phyloP scores from a whole-genome alignment of 1,140 invertebrate species.

The Diprion similis region DNA sequence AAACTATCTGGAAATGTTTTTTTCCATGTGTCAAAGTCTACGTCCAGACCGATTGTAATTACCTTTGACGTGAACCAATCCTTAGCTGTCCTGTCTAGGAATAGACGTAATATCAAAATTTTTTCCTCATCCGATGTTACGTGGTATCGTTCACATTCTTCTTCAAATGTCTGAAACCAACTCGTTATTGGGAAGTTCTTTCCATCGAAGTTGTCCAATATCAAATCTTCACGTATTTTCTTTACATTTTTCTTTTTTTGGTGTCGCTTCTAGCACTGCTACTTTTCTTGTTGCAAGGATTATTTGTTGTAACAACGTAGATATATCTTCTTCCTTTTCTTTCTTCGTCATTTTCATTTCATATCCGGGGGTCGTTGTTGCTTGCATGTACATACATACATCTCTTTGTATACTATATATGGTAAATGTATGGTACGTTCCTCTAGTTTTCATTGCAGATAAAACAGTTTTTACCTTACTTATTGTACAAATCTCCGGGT shows the following conservation, averaged over 20 bases:
- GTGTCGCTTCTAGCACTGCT: background rate
- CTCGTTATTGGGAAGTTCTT: slow-evolving; percentile 13
- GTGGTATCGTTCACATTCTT: slow-evolving; percentile 12
- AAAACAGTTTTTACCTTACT: background rate
- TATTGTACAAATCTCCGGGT: background rate
- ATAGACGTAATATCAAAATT: slow-evolving; percentile 10
- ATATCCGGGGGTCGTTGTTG: slow-evolving; percentile 14
- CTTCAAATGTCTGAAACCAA: slow-evolving; percentile 10
- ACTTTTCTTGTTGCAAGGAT: background rate
- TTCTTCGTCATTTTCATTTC: background rate
- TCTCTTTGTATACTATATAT: slow-evolving; percentile 8
- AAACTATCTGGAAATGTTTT: slow-evolving; percentile 19
- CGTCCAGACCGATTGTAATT: background rate
- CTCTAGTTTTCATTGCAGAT: background rate
- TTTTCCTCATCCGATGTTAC: slow-evolving; percentile 3
- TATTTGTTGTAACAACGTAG: slow-evolving; percentile 19
- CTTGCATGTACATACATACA: slow-evolving; percentile 21
- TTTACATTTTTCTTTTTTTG: background rate
- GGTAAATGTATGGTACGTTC: slow-evolving; percentile 13
- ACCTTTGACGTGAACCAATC: slow-evolving; percentile 11
- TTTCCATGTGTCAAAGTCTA: slow-evolving; percentile 14
- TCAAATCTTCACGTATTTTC: background rate
- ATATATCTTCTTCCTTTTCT: slow-evolving; percentile 20
- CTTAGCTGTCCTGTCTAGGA: slow-evolving; percentile 14
- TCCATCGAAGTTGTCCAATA: slow-evolving; percentile 18